Base-by-base conservation (phyloP, 1,140 invertebrate species). In the Ooceraea biroi region DNA sequence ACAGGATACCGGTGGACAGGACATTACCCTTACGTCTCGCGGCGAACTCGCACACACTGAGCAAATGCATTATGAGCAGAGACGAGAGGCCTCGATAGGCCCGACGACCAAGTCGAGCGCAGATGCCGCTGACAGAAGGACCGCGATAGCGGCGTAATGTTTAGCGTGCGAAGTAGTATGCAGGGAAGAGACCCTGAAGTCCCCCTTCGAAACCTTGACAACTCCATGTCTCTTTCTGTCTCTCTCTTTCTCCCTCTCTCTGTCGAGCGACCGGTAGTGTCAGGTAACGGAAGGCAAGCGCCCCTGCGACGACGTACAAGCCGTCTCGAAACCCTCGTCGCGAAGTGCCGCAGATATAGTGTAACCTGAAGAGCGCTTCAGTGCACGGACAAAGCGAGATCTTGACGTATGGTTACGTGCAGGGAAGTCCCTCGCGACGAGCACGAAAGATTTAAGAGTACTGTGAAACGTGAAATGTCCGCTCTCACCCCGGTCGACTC, bases 261-360 rank as follows among this genome's bases (percentile, higher is more conserved):
- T 7, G 36, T 36, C 36, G 36, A 36, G n/a, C 60, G 57, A 44
- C 27, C 41, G 17, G 22, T 55, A 84, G 68, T 65, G 69, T 74
- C 82, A 87, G 76, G 69, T 77, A 87, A 74, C 61, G 65, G 61
- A 82, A 80, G 74, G 44, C 74, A 65, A 72, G 77, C 19, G 30
- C 30, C 36, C 66, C 65, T 80, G 17, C 30, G 46, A 73, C 65
- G 57, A 52, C 57, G 61, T 50, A 85, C 63, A 82, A 82, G 61
- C 57, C 48, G 66, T 46, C 61, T 36, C 84, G 50, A 86, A 83
- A 83, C 25, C 58, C 74, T 83, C 27, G 12, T 85, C 46, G 57
- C 36, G n/a, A 69, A 63, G 65, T 60, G 22, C 25, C 44, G 78
- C 25, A 58, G 55, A 48, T 57, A 72, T 52, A 66, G 46, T 41